Base-by-base conservation (phyloP, 2,113 vertebrate genomes). In the Larimichthys polyactis region DNA sequence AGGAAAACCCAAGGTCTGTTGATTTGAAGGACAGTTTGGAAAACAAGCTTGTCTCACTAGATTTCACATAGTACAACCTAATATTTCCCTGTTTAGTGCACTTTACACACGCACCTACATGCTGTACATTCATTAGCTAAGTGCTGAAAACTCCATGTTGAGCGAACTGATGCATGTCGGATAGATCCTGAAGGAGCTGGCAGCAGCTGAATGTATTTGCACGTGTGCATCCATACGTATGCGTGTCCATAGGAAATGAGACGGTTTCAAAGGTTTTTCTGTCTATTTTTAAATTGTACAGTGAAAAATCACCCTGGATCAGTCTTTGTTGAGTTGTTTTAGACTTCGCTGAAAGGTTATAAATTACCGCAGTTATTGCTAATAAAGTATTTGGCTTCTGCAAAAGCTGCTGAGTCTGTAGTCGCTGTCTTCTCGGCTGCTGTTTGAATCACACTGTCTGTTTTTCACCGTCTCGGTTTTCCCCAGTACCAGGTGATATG, bases 281-380 rank as follows among this genome's bases (percentile, higher is more conserved):
- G 4, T 57, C 44, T 72, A 32, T 60, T 48, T 40, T 49, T 19
- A 22, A 54, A 46, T 59, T 16, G 36, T 63, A n/a, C 71, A 55
- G 54, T 59, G 29, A 65, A 77, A 24, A 77, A 51, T 20, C 20
- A 2, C 15, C 62, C 19, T 6, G 14, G 16, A 71, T 36, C 7
- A 52, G 44, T 14, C 36, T 71, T 60, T 27, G 43, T 36, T 43
- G n/a, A 4, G 46, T 44, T 52, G 8, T 52, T 46, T 12, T 29
- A 57, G 46, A 81, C 67, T 67, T 48, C 55, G 54, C 40, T 71
- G 66, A 71, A 40, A 55, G 68, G 55, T 54, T 67, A 43, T 84
- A 69, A 64, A 79, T 79, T 15, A 44, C 46, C 9, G 43, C n/a
- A 49, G 19, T 74, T 69, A 63, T 19, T 74, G 55, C 40, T 63